These are phyloP conservation scores for Gasterosteus nipponicus DNA, from an alignment of 2,113 vertebrate species.

Conservation along the genomic window DNA sequence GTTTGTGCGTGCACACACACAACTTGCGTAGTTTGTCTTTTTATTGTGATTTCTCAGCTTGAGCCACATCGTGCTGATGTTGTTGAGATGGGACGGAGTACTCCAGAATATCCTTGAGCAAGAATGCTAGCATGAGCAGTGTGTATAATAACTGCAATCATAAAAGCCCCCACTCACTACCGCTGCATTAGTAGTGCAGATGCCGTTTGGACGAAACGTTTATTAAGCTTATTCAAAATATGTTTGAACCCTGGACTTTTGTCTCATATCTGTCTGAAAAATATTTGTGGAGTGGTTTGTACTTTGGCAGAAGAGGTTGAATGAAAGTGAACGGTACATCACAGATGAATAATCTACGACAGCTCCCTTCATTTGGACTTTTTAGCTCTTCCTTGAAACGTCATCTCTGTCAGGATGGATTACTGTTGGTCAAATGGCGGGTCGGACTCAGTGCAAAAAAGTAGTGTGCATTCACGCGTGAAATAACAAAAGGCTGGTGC, in stretches of 20 bases:
- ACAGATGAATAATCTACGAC: neutral
- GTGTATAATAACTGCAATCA: neutral
- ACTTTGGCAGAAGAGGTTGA: neutral
- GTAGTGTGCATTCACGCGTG: neutral
- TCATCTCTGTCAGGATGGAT: neutral
- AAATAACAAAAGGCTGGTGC: neutral
- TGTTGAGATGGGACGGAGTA: constrained; percentile 22
- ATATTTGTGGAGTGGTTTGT: neutral
- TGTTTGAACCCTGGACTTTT: neutral
- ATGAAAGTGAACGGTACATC: neutral
- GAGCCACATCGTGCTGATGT: constrained; percentile 16
- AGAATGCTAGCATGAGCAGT: neutral
- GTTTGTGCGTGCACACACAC: neutral
- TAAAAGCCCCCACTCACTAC: constrained; percentile 21
- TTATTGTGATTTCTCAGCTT: constrained; percentile 39
- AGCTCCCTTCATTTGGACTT: neutral
- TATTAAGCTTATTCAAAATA: neutral
- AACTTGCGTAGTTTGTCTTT: constrained; percentile 14
- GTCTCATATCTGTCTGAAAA: neutral
- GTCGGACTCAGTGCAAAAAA: neutral
- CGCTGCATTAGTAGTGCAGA: constrained; percentile 15
- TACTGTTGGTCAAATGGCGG: neutral
- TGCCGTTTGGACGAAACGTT: neutral
- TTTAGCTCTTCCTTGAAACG: neutral
- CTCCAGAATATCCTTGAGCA: constrained; percentile 26